A percentile compares a stretch with the other conserved stretches of the same genome.
Evolutionary conservation across 1,140 invertebrate species (phyloP).

Genomic region (Brachionus rubens): DNA sequence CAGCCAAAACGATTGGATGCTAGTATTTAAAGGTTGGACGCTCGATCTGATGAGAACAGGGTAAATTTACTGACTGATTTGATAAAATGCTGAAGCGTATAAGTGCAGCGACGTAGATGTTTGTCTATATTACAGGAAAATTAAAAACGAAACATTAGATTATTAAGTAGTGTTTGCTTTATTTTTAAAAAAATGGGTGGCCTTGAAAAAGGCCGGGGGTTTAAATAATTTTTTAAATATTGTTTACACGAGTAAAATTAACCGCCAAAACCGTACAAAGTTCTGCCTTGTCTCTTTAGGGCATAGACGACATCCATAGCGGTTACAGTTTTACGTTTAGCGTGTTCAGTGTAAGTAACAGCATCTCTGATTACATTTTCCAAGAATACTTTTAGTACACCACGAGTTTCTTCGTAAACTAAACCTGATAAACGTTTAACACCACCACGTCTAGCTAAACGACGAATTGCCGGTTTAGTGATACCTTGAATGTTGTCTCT

Average conservation of each 20-base stretch:
- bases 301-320: conserved; percentile 46
- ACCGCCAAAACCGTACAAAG: conserved; percentile 52
- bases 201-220: conserved; percentile 36
- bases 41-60: too few relatives aligned
- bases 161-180: too few relatives aligned
- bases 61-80: too few relatives aligned
- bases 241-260: conserved; percentile 5
- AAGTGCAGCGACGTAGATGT: too few relatives aligned
- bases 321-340: conserved; percentile 45
- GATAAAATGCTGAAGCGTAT: too few relatives aligned
- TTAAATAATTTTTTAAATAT: background rate
- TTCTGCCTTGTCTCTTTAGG: conserved; percentile 66
- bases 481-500: conserved; percentile 74
- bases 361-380: conserved; percentile 46
- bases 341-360: conserved; percentile 73
- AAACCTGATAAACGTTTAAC: conserved; percentile 73
- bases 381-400: conserved; percentile 44
- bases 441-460: conserved; percentile 70
- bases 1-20: too few relatives aligned
- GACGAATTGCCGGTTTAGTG: conserved; percentile 68
- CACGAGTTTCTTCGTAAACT: conserved; percentile 50
- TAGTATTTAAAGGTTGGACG: too few relatives aligned
- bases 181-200: background rate
- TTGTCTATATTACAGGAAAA: too few relatives aligned
- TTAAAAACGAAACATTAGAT: too few relatives aligned